These are phyloP conservation scores for Pristionchus maxplancki DNA, from an alignment of 2,888 invertebrate genomes.

Conservation along the genomic window DNA sequence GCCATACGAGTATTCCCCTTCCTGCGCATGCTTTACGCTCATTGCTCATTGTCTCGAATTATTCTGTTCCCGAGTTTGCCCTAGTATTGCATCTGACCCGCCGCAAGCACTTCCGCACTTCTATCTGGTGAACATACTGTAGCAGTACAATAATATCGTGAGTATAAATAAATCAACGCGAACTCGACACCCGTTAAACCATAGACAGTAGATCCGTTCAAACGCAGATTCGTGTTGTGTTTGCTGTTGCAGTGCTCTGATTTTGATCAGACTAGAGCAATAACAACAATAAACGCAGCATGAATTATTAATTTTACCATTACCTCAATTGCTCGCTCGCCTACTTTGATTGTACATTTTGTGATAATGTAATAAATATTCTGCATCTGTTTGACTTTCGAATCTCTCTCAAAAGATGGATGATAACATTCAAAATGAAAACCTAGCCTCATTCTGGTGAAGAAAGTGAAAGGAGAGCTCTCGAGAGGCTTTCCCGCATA, in stretches of 20 bases:
- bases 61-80: not conserved
- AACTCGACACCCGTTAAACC: conserved; percentile 11
- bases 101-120: not conserved
- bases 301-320: not conserved
- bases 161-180: not conserved
- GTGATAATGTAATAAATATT: conserved; percentile 30
- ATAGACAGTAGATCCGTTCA: conserved; percentile 31
- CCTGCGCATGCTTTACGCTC: not conserved
- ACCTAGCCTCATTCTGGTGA: no score
- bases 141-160: not conserved
- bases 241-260: not conserved
- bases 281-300: not conserved
- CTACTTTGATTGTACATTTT: conserved; percentile 38
- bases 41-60: not conserved
- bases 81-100: not conserved
- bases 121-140: not conserved
- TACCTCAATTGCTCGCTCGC: not conserved
- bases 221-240: not conserved
- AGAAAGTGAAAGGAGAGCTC: no score
- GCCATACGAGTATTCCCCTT: not conserved
- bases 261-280: not conserved
- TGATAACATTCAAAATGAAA: no score
- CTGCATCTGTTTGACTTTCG: not conserved
- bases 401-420: no score
- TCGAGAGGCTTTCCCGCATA: no score